Evolutionary conservation across 2,888 invertebrate species (phyloP), one percentile per base, ranked within the genome.

Genomic region (Scaptomyza cyrtandrae): DNA sequence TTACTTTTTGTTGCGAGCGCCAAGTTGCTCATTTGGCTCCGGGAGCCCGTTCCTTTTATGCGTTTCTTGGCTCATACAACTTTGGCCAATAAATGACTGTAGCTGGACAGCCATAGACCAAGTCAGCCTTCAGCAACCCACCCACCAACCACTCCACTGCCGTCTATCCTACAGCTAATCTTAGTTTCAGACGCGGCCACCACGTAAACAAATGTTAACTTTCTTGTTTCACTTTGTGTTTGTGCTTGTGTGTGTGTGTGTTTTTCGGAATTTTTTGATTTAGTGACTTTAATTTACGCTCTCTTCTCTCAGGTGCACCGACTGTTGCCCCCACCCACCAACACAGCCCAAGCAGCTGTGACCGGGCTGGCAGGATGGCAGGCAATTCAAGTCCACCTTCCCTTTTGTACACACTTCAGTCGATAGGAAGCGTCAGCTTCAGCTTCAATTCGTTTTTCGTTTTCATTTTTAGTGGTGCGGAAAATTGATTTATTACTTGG

Each of bases 251-350:
- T 57, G 31, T 69, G 33, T 14, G 39, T 67, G 53, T 81, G 62
- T 81, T 87, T 78, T 71, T 60, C 62, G 64, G 78, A 70, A 77
- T 71, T 89, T 88, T 85, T 80, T 83, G 86, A 89, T 89, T 89
- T 88, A 88, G 88, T 88, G 86, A 89, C 89, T 88, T 88, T 89
- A 88, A 88, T 88, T 88, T 89, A 83, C 85, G 90, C 89, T 71
- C 83, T 83, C 83, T 81, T 33, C 33, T 74, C 85, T 81, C 88
- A 88, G 88, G 88, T 88, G 89, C 82, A 82, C 62, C 86, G 82
- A 87, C 89, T 86, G 89, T 88, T 79, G 79, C 68, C 86, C 71
- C 71, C 73, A 19, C 7, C 48, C 44, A 10, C 9, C 13, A 44
- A 24, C 56, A 13, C 57, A 31, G 27, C 10, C 46, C 64, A 69